Base-by-base conservation (phyloP, 2,797 vertebrate genomes). In the Sorex maritimensis region DNA sequence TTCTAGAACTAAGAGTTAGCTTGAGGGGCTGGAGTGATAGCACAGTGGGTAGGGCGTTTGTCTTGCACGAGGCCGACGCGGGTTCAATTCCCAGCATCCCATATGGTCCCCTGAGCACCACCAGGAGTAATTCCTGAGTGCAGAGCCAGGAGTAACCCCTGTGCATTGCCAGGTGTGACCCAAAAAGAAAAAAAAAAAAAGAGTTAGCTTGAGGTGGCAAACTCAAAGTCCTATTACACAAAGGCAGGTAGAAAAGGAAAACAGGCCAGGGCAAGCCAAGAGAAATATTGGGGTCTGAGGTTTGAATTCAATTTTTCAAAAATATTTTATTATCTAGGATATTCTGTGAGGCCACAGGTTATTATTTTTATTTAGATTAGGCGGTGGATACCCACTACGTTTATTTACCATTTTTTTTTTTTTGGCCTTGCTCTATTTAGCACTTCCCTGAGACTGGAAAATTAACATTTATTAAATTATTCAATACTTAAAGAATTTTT, bases 321-420 rank as follows among this genome's bases (percentile, higher is more conserved):
- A 34, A n/a, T 4, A 74, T 14, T 72, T 5, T 46, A 86, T 72
- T 91, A 94, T 93, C 74, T 28, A 91, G 87, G 86, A 55, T 23
- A 58, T 67, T 81, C 34, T 58, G 34, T 85, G 82, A 52, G 55
- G 74, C 68, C 52, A 88, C 23, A 91, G 30, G 19, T 94, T 93
- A 77, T 28, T 10, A 44, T 78, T 55, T 75, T 52, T 83, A 8
- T 83, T 88, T 87, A 77, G n/a, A 68, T 80, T 69, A 55, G 46
- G 19, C 83, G 12, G n/a, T 58, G 7, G 81, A 5, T 55, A 61
- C 58, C 21, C 21, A 19, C 58, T 19, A 61, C 17, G 58, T 19
- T 61, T 61, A 68, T 82, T 34, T 34, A 34, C 34, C 34, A 2
- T 34, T 34, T 34, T 34, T 34, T 34, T 4, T 0, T 46, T 41